phyloP scores from a whole-genome alignment of 2,113 vertebrate species.

The Centropristis striata region DNA sequence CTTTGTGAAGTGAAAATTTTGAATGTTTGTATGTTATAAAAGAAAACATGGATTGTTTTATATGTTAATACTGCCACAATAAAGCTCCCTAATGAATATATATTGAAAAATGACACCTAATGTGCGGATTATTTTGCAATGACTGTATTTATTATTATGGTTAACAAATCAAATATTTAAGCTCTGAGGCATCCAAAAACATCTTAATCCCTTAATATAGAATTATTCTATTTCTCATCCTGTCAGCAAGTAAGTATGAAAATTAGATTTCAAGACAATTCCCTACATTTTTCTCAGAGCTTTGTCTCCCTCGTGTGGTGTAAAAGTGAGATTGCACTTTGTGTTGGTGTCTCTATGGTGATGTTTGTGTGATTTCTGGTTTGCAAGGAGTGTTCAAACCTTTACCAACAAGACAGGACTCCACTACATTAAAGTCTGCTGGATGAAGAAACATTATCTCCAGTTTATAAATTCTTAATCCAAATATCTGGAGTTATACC shows the following conservation, averaged over 20 bases:
- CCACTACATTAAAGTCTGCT: not conserved
- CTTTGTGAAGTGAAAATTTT: conserved; percentile 96
- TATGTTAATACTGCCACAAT: conserved; percentile 97
- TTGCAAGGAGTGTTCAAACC: conserved; percentile 6
- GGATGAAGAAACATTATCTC: not conserved
- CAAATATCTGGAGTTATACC: not conserved
- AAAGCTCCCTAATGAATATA: conserved; percentile 89
- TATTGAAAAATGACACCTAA: conserved; percentile 44
- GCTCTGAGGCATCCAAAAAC: not conserved
- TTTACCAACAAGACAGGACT: not conserved
- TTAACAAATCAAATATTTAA: not conserved
- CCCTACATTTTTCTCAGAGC: not conserved
- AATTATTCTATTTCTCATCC: not conserved
- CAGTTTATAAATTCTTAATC: not conserved
- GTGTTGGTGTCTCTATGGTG: conserved; percentile 40
- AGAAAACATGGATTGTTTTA: conserved; percentile 93
- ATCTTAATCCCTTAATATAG: not conserved
- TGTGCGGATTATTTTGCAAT: conserved; percentile 22
- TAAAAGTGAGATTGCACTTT: conserved; percentile 6
- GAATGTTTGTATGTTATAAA: conserved; percentile 95
- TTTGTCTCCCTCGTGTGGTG: conserved; percentile 61
- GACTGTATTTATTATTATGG: not conserved
- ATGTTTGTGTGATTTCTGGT: conserved; percentile 41
- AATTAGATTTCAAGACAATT: not conserved
- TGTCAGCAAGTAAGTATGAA: not conserved